Conservation (phyloP, 2,113 vertebrate genomes). For the Rhynchomys soricoides region DNA sequence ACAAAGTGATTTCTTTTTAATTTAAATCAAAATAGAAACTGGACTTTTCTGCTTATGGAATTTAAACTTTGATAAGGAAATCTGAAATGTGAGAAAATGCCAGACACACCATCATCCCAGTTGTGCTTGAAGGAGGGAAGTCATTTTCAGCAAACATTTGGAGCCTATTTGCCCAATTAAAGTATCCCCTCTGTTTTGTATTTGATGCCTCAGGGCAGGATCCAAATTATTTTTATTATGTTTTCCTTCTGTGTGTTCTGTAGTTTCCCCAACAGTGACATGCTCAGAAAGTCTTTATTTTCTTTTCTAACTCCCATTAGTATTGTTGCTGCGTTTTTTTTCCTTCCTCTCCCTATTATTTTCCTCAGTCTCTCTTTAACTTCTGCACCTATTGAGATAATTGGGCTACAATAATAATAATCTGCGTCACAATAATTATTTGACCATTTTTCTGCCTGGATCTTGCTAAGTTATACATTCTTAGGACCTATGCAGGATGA, state of each 20-base stretch:
- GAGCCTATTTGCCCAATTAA: neutral
- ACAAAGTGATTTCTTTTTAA: neutral
- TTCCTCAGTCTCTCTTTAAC: conserved; percentile 42
- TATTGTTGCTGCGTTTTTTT: neutral
- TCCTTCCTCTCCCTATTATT: neutral
- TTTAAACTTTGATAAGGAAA: conserved; percentile 39
- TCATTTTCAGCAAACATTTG: conserved; percentile 55
- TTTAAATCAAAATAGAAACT: conserved; percentile 13
- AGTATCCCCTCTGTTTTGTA: conserved; percentile 41
- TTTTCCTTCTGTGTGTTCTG: conserved; percentile 39
- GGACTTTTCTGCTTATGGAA: conserved; percentile 15
- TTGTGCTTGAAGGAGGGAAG: conserved; percentile 1
- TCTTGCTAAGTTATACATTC: neutral
- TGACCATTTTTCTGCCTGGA: conserved; percentile 13
- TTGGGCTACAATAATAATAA: neutral
- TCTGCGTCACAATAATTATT: neutral
- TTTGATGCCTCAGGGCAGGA: neutral
- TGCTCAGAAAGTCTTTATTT: conserved; percentile 61
- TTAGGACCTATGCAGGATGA: neutral
- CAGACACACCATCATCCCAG: neutral
- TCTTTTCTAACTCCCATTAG: conserved; percentile 51
- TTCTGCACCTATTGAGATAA: conserved; percentile 24
- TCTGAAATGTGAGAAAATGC: conserved; percentile 11
- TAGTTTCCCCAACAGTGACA: neutral
- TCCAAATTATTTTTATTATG: conserved; percentile 51